Base-by-base conservation (phyloP, 2,888 invertebrate species). In the Nasonia oneida region DNA sequence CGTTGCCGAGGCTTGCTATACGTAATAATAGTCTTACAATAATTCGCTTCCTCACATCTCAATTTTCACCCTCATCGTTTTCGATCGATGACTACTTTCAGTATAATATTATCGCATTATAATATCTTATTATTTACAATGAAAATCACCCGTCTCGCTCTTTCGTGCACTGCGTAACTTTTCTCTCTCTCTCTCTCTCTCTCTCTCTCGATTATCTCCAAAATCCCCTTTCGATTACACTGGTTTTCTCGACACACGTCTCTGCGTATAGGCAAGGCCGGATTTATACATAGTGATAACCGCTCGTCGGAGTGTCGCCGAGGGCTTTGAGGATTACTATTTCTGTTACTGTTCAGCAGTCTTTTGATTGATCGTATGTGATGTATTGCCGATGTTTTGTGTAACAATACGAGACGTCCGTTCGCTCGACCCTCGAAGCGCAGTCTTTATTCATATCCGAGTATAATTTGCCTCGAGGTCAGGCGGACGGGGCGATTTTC, bases 51-150 rank as follows among this genome's bases (percentile, higher is more conserved):
- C 80, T 74, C 67, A 14, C 50, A 4, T 79, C 42, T 89, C 57
- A 61, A 61, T 61, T 23, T n/a, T 18, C n/a, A 23, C 23, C n/a
- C 10, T 61, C 57, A 80, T 83, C 87, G 37, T 88, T 86, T 88
- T 89, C 90, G 87, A 89, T 90, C 88, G 86, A 90, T 89, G 87
- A 88, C 91, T 92, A 92, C 90, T 91, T 90, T 91, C 91, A 90
- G 89, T 89, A 67, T 47, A 47, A 42, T 42, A 42, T 88, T 75
- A 84, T 81, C 47, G 81, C 85, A 29, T 29, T 29, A 29, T 82
- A 85, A 81, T 85, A 78, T 80, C 67, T 71, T 85, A 87, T n/a
- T 91, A 92, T 92, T 90, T 91, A 91, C 91, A 91, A 89, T 87
- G 88, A 87, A 87, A 87, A 88, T 82, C 74, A 87, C 86, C 87